Base-by-base conservation (phyloP, 2,888 invertebrate genomes). In the Caenorhabditis macrosperma region DNA sequence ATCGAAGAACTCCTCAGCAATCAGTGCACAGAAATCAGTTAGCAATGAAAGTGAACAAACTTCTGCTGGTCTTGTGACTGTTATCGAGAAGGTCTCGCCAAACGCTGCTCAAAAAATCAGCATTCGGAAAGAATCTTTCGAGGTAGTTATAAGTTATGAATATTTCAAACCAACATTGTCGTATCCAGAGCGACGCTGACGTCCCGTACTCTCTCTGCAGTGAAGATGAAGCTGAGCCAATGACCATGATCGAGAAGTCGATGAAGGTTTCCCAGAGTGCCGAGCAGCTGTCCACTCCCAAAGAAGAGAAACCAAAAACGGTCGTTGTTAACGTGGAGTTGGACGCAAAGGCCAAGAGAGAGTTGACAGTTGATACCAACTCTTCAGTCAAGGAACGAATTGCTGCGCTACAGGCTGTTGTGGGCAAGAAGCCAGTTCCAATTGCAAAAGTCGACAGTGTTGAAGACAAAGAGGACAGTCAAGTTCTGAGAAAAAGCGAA, bases 161-260 rank as follows among this genome's bases (percentile, higher is more conserved):
- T 38, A 9, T n/a, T n/a, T n/a, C n/a, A n/a, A n/a, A n/a, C n/a
- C n/a, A n/a, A n/a, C n/a, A n/a, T n/a, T n/a, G n/a, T n/a, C n/a
- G n/a, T n/a, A n/a, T 79, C 52, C 59, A 80, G 80, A 75, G 75
- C 30, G 80, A 80, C 20, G 80, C 50, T 7, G 80, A 80, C 50
- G 61, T 80, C 17, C 71, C 80, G 17, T 80, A 80, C 50, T 80
- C 80, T 6, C 28, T 80, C 4, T 75, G 80, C 66, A 75, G 75
- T 20, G 80, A 80, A 41, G 80, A 80, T 41, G 80, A 80, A 61
- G 80, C 59, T 4, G 79, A 79, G 20, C 79, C 79, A 28, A 79
- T 79, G 54, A 74, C 74, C 10, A 79, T 61, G 67, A 79, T 79
- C 30, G 79, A 79, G 30, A 79, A 68, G 15, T 64, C 79, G 22